A percentile compares a stretch with the other conserved stretches of the same genome.
phyloP scores from a whole-genome alignment of 2,113 vertebrate genomes.

The Bungarus multicinctus region DNA sequence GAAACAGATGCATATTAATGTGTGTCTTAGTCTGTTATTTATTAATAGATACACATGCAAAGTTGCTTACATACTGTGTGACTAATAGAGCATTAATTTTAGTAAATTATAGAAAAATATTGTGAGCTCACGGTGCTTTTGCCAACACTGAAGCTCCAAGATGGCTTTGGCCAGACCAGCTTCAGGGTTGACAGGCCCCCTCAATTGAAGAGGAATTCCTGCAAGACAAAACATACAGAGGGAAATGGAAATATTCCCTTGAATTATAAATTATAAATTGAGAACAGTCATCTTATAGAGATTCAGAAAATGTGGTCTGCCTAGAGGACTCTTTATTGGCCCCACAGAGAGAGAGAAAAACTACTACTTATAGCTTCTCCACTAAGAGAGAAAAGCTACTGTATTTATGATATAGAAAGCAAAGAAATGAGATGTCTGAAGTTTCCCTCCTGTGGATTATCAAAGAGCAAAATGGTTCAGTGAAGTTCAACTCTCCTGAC shows the following conservation, averaged over 20 bases:
- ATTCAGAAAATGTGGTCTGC: background rate
- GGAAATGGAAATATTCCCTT: background rate
- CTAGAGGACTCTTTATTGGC: background rate
- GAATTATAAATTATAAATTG: background rate
- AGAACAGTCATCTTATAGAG: background rate
- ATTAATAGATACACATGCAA: background rate
- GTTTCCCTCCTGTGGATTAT: slow-evolving; percentile 1
- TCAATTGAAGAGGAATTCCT: too few species aligned
- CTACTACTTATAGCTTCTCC: background rate
- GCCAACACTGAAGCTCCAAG: too few species aligned
- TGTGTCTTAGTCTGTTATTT: background rate
- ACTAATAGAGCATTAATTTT: background rate
- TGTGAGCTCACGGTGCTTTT: background rate
- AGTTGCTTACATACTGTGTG: background rate
- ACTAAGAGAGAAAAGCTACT: background rate
- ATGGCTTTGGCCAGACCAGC: too few species aligned
- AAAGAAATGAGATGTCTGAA: background rate
- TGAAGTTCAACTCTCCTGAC: background rate
- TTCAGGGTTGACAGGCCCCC: too few species aligned
- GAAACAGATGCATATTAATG: background rate
- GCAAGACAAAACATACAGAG: too few species aligned
- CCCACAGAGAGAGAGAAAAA: background rate
- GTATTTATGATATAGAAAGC: background rate
- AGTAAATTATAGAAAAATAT: background rate
- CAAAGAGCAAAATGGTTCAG: background rate